Evolutionary conservation across 2,888 invertebrate species (phyloP).

Genomic region (Drosophila sordidapex): DNA sequence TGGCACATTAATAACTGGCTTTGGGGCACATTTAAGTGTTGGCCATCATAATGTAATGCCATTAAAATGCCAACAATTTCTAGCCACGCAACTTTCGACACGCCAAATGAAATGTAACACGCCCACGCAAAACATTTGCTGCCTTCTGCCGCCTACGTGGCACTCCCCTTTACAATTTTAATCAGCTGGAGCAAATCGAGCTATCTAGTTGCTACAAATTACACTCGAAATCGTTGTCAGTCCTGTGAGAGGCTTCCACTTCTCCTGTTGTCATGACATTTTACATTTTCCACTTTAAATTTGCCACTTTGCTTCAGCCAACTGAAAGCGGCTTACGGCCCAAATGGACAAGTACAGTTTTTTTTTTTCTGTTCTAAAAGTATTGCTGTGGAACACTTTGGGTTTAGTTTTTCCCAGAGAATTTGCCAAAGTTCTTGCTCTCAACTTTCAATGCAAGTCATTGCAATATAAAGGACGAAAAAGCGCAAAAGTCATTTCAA

Average conservation of each 20-base stretch:
- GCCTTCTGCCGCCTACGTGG: neutral
- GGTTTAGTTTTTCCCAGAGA: neutral
- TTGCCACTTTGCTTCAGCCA: slow-evolving; percentile 23
- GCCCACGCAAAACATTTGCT: slow-evolving; percentile 30
- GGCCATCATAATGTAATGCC: slow-evolving; percentile 51
- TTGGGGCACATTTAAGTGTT: slow-evolving; percentile 30
- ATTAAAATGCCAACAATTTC: slow-evolving; percentile 68
- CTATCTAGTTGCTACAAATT: slow-evolving; percentile 54
- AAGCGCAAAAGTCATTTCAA: slow-evolving; percentile 44
- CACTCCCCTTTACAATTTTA: slow-evolving; percentile 29
- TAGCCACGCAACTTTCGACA: slow-evolving; percentile 59
- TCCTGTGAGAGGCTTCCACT: slow-evolving; percentile 8
- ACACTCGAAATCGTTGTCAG: slow-evolving; percentile 35
- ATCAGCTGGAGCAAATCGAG: slow-evolving; percentile 27
- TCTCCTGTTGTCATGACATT: slow-evolving; percentile 21
- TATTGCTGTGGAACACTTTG: slow-evolving; percentile 5
- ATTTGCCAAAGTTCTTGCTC: slow-evolving; percentile 22
- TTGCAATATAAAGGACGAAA: slow-evolving; percentile 20
- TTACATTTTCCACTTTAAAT: slow-evolving; percentile 21
- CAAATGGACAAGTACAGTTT: slow-evolving; percentile 18
- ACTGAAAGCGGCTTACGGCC: slow-evolving; percentile 27
- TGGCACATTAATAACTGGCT: slow-evolving; percentile 65
- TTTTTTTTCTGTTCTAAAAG: slow-evolving; percentile 5
- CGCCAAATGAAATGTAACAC: slow-evolving; percentile 61
- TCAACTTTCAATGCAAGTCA: slow-evolving; percentile 31